Conservation (phyloP, 2,113 vertebrate species). For the Ia io region DNA sequence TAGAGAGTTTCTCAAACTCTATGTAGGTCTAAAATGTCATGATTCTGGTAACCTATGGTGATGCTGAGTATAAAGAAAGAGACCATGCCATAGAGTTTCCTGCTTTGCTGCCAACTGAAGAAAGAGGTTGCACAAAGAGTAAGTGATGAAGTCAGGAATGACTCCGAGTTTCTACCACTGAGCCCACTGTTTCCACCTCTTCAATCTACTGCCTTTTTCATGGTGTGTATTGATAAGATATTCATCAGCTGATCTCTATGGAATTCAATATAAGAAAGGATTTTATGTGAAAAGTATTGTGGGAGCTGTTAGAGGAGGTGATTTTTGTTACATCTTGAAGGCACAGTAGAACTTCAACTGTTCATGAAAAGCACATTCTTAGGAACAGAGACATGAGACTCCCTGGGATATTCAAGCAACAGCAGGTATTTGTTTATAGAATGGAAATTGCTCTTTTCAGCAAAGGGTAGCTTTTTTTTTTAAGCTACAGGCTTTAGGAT, state of each 20-base stretch:
- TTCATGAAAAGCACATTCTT: background rate
- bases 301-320: background rate
- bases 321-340: background rate
- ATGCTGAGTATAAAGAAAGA: background rate
- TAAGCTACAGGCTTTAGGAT: background rate
- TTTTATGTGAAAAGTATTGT: background rate
- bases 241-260: background rate
- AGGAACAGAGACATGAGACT: background rate
- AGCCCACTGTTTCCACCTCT: background rate
- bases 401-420: background rate
- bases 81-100: rapidly evolving
- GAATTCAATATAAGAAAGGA: background rate
- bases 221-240: background rate
- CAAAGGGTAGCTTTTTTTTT: background rate
- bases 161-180: background rate
- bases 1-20: background rate
- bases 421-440: background rate
- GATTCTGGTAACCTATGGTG: background rate
- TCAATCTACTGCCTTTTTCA: background rate
- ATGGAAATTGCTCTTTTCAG: background rate
- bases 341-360: background rate
- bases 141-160: background rate
- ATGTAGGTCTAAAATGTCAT: background rate
- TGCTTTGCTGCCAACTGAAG: background rate
- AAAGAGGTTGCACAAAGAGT: background rate